phyloP scores from a whole-genome alignment of 2,113 vertebrate species.

The Percopsis transmontana region DNA sequence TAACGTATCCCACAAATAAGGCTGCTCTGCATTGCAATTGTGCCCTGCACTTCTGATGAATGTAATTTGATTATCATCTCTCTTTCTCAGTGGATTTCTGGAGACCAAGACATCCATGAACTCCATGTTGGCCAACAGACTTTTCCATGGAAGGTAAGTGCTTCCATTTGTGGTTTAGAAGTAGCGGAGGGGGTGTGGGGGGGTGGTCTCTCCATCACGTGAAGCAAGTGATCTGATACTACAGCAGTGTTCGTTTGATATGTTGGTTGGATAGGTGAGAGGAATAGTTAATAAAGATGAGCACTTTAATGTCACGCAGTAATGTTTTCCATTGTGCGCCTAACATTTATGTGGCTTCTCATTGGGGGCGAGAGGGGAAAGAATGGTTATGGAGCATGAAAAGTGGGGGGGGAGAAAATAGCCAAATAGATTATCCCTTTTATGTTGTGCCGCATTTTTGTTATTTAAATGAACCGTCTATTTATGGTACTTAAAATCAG shows the following conservation, averaged over 20 bases:
- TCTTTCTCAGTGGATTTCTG: constrained; percentile 81
- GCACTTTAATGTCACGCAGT: constrained; percentile 33
- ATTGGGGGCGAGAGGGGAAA: constrained; percentile 29
- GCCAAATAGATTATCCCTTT: constrained; percentile 15
- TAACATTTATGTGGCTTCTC: constrained; percentile 46
- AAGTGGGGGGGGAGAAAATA: neutral
- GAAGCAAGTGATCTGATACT: constrained; percentile 59
- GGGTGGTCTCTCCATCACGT: constrained; percentile 57
- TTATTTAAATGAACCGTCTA: constrained; percentile 38
- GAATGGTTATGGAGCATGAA: constrained; percentile 11
- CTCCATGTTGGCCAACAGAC: constrained; percentile 89
- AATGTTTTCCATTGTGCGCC: constrained; percentile 55
- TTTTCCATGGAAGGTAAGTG: constrained; percentile 92
- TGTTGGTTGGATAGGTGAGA: constrained; percentile 65
- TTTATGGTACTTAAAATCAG: constrained; percentile 40
- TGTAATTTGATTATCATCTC: constrained; percentile 62
- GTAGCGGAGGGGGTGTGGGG: constrained; percentile 59
- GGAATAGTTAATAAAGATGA: constrained; percentile 48
- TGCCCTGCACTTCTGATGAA: constrained; percentile 46
- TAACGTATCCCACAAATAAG: constrained; percentile 51
- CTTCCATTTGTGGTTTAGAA: constrained; percentile 61
- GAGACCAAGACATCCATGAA: constrained; percentile 97
- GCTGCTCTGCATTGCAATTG: constrained; percentile 12
- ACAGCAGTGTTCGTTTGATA: constrained; percentile 64
- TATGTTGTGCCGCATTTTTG: constrained; percentile 36